phyloP scores from a whole-genome alignment of 1,140 invertebrate species.

The Heliconius congener region DNA sequence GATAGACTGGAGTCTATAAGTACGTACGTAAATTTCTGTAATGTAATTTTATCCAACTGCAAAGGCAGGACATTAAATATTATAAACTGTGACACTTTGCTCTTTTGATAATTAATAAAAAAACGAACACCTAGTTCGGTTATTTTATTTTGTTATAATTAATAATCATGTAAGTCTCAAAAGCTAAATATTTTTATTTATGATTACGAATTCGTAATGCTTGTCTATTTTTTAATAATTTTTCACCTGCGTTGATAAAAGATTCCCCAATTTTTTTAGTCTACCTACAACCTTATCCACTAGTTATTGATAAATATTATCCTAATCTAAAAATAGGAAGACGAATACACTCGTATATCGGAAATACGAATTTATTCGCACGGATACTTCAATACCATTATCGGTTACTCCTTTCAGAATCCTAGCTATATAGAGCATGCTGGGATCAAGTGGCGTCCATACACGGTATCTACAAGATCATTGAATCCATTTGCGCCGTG shows the following conservation, averaged over 20 bases:
- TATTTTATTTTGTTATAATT: background rate
- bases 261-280: background rate
- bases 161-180: no score
- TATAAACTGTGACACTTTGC: background rate
- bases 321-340: background rate
- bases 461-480: conserved; percentile 48
- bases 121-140: background rate
- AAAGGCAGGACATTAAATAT: background rate
- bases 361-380: conserved; percentile 27
- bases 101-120: background rate
- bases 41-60: background rate
- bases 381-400: conserved; percentile 34
- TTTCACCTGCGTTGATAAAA: no score
- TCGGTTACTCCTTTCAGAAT: conserved; percentile 30
- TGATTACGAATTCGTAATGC: no score
- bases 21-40: background rate
- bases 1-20: conserved; percentile 33
- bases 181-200: no score
- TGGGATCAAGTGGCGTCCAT: conserved; percentile 44
- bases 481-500: conserved; percentile 51
- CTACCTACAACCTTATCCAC: background rate
- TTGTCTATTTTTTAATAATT: no score
- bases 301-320: background rate
- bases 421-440: conserved; percentile 32
- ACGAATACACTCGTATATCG: conserved; percentile 7